Conservation (phyloP, 2,888 invertebrate genomes). For the Bellardia bayeri region DNA sequence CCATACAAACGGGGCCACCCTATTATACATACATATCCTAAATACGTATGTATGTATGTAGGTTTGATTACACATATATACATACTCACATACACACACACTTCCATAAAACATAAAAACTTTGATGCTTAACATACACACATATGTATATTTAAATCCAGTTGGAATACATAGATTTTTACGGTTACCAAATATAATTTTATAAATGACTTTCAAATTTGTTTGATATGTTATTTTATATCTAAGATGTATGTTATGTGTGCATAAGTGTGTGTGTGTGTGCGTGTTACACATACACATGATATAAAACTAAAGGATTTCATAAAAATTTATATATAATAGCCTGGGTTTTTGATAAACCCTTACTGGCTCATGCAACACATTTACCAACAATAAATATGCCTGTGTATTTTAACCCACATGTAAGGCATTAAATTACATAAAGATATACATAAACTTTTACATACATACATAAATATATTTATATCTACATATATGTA, state of each 20-base stretch:
- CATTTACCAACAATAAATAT: slow-evolving; percentile 13
- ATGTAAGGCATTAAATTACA: slow-evolving; percentile 59
- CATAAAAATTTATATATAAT: slow-evolving; percentile 52
- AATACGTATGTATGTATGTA: not conserved
- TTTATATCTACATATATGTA: not conserved
- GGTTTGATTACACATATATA: no score
- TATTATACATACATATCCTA: not conserved
- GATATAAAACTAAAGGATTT: slow-evolving; percentile 59
- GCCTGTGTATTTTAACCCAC: slow-evolving; percentile 52
- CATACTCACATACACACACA: not conserved
- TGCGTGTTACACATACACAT: not conserved
- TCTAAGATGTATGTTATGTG: slow-evolving; percentile 2
- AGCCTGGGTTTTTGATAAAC: slow-evolving; percentile 66
- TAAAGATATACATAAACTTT: slow-evolving; percentile 6
- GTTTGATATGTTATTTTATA: slow-evolving; percentile 70
- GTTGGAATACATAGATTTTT: slow-evolving; percentile 52
- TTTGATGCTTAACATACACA: slow-evolving; percentile 20
- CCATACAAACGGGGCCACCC: no score
- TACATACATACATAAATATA: not conserved
- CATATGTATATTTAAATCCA: not conserved
- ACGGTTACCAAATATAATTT: slow-evolving; percentile 71
- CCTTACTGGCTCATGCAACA: slow-evolving; percentile 39
- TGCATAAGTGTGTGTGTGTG: not conserved
- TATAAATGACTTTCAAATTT: slow-evolving; percentile 73
- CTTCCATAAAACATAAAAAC: slow-evolving; percentile 24